Evolutionary conservation across 2,797 vertebrate genomes (phyloP).

Genomic region (Setipinna tenuifilis): DNA sequence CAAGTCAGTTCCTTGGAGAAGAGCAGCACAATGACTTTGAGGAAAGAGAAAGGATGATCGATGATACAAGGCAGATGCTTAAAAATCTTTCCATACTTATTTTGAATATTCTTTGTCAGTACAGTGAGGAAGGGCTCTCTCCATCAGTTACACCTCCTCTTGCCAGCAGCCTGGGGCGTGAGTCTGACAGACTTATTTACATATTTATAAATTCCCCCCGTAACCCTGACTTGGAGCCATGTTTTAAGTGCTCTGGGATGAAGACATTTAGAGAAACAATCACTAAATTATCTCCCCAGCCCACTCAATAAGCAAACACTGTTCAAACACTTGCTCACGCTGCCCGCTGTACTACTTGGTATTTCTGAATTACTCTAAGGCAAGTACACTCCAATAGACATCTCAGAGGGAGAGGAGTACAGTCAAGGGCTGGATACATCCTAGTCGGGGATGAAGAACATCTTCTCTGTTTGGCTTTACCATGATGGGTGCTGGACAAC

Average conservation of each 20-base stretch:
- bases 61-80: neutral
- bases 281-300: constrained; percentile 20
- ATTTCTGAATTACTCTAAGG: neutral
- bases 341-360: neutral
- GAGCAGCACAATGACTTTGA: neutral
- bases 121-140: neutral
- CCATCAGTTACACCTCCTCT: neutral
- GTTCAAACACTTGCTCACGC: too few species aligned
- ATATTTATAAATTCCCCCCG: constrained; percentile 28
- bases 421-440: too few species aligned
- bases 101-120: neutral
- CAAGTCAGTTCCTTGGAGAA: neutral
- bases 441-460: too few species aligned
- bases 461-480: too few species aligned
- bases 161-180: constrained; percentile 20
- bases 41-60: neutral
- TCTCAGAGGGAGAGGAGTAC: too few species aligned
- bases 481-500: too few species aligned
- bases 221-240: neutral
- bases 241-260: constrained; percentile 1
- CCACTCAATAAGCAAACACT: neutral
- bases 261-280: constrained; percentile 29
- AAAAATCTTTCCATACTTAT: neutral
- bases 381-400: neutral
- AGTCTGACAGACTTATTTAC: constrained; percentile 18